phyloP scores from a whole-genome alignment of 1,140 invertebrate species.

The Leptopilina clavipes region DNA sequence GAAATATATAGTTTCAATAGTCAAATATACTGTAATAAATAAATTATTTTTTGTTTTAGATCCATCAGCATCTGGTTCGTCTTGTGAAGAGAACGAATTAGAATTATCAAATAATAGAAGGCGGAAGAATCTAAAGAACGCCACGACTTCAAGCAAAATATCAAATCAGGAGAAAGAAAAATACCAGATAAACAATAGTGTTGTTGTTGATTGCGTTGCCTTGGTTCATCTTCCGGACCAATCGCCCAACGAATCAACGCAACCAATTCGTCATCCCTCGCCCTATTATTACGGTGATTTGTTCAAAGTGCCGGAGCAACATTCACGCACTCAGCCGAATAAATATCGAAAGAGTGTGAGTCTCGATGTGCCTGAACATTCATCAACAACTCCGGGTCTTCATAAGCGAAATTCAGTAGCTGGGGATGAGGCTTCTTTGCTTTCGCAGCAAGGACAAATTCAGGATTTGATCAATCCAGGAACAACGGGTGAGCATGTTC shows the following conservation, averaged over 20 bases:
- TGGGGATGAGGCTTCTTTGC: constrained; percentile 77
- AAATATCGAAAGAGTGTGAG: constrained; percentile 80
- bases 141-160: constrained; percentile 45
- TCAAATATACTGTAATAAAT: background rate
- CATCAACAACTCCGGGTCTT: constrained; percentile 70
- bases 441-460: constrained; percentile 47
- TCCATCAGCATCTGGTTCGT: constrained; percentile 68
- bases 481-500: constrained; percentile 65
- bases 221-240: constrained; percentile 67
- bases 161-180: constrained; percentile 45
- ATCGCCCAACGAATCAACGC: constrained; percentile 65
- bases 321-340: constrained; percentile 61
- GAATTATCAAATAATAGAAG: constrained; percentile 51
- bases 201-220: constrained; percentile 66
- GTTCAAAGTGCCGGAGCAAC: constrained; percentile 75
- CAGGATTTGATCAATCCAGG: constrained; percentile 63
- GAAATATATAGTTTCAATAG: background rate
- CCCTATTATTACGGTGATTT: constrained; percentile 87
- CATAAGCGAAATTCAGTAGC: constrained; percentile 80
- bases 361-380: constrained; percentile 79
- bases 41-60: constrained; percentile 55
- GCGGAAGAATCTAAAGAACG: constrained; percentile 56
- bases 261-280: constrained; percentile 81
- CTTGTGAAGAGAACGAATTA: constrained; percentile 66
- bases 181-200: constrained; percentile 47